Percentiles rank a stretch among this genome's conserved stretches.
These are phyloP conservation scores for Ips nitidus DNA, from an alignment of 1,140 invertebrate genomes.

Conservation along the genomic window DNA sequence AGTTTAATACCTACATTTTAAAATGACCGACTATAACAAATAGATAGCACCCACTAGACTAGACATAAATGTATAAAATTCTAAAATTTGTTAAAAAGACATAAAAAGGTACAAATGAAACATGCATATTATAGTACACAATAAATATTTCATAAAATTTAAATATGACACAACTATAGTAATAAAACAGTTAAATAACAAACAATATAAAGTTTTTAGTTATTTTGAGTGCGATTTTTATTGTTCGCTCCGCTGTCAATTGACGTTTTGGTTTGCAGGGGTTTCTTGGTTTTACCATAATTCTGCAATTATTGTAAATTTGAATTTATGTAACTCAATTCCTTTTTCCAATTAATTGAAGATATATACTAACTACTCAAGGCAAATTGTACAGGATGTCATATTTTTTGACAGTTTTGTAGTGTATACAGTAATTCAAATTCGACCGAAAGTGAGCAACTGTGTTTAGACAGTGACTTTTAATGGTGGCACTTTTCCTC, in stretches of 20 bases:
- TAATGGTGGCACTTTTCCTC: no score
- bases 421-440: no score
- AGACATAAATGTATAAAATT: no score
- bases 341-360: neutral
- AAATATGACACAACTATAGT: neutral
- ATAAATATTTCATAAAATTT: neutral
- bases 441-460: no score
- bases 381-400: no score
- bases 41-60: neutral
- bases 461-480: no score
- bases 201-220: neutral
- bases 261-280: constrained; percentile 7
- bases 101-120: neutral
- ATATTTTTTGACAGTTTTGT: no score
- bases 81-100: no score
- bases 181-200: neutral
- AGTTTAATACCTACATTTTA: neutral
- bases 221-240: constrained; percentile 7
- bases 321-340: neutral
- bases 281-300: constrained; percentile 18
- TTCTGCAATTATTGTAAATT: constrained; percentile 11
- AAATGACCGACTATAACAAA: neutral
- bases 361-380: neutral
- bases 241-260: constrained; percentile 3
- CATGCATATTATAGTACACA: neutral